A percentile compares a stretch with the other conserved stretches of the same genome.
Conservation (phyloP, 2,797 vertebrate species). For the Xenentodon cancila region DNA sequence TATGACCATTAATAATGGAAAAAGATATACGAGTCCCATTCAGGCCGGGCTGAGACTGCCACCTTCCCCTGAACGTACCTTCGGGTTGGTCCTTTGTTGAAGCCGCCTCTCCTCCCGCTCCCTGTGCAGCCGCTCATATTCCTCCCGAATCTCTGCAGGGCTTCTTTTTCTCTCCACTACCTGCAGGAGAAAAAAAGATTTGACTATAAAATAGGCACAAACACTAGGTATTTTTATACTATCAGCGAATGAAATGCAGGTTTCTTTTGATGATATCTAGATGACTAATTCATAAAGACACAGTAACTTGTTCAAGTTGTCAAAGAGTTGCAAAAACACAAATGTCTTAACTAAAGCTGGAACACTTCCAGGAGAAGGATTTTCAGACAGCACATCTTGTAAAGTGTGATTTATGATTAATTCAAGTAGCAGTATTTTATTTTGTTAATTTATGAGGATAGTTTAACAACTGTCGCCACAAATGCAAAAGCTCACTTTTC, state of each 20-base stretch:
- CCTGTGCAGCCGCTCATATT: constrained; percentile 94
- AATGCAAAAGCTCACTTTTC: too few species aligned
- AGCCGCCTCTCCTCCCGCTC: constrained; percentile 94
- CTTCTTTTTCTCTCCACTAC: constrained; percentile 95
- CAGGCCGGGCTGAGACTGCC: constrained; percentile 4
- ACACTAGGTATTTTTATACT: not conserved
- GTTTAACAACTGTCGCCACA: not conserved
- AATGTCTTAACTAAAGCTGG: not conserved
- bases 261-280: not conserved
- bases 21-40: not conserved
- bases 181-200: constrained; percentile 71
- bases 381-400: not conserved
- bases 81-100: constrained; percentile 98
- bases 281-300: not conserved
- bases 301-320: not conserved
- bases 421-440: not conserved
- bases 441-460: not conserved
- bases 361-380: too few species aligned
- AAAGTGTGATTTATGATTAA: constrained; percentile 5
- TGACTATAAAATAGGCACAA: constrained; percentile 13
- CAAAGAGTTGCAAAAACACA: not conserved
- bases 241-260: not conserved
- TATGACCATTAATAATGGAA: constrained; percentile 1
- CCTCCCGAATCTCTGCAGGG: constrained; percentile 94
- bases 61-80: constrained; percentile 78